Conservation (phyloP, 53 echinoderm and acorn worm species). For the Patiria pectinifera region DNA sequence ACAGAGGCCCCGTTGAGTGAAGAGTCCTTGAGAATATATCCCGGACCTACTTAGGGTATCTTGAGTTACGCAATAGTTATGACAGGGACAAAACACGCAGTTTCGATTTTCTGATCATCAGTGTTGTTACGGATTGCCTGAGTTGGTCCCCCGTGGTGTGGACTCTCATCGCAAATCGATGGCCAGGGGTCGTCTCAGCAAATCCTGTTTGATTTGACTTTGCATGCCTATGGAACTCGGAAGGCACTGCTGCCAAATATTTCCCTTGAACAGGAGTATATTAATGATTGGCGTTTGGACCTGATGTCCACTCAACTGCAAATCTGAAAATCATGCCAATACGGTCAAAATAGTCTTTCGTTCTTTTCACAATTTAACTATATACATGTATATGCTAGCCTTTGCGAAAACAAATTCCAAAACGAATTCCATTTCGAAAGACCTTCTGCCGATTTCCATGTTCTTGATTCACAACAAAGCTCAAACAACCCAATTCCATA, state of each 20-base stretch:
- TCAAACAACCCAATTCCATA: too few relatives aligned
- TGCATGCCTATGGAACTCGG: not conserved
- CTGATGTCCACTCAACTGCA: too few relatives aligned
- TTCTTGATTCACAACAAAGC: too few relatives aligned
- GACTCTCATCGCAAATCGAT: not conserved
- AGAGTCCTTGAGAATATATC: not conserved
- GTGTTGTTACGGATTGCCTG: not conserved
- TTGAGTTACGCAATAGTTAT: constrained; percentile 19
- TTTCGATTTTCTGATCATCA: not conserved
- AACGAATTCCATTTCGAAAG: too few relatives aligned
- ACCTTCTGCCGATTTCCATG: too few relatives aligned
- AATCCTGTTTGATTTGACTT: not conserved
- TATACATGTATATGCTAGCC: too few relatives aligned
- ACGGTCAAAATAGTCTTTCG: too few relatives aligned
- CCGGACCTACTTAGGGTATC: not conserved
- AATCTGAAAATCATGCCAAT: too few relatives aligned
- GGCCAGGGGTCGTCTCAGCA: constrained; percentile 2
- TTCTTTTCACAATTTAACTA: too few relatives aligned
- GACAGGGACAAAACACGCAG: constrained; percentile 18
- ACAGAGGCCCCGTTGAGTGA: not conserved
- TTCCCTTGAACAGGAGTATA: too few relatives aligned
- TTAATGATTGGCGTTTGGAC: too few relatives aligned
- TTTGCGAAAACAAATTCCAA: too few relatives aligned
- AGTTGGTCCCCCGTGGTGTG: not conserved
- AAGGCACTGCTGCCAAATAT: not conserved